Percentiles rank a stretch among this genome's conserved stretches.
Evolutionary conservation across 2,888 invertebrate genomes (phyloP).

Genomic region (Amaurobius ferox): DNA sequence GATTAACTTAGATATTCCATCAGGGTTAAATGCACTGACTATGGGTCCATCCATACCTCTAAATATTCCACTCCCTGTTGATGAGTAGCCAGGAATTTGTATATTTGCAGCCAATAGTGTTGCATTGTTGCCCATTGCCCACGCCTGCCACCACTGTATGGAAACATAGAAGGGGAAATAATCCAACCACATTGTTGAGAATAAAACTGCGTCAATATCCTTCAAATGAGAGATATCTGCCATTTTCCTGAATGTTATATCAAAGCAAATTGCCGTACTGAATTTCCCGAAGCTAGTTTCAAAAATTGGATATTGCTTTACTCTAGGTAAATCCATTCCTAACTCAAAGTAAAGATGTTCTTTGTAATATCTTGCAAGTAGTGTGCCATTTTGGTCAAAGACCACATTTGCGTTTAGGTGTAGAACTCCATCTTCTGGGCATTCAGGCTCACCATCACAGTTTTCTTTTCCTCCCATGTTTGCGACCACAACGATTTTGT

Average conservation of each 20-base stretch:
- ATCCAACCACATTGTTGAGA: slow-evolving; percentile 88
- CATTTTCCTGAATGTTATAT: slow-evolving; percentile 84
- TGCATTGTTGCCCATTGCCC: slow-evolving; percentile 83
- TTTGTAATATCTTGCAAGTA: slow-evolving; percentile 83
- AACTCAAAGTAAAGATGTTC: slow-evolving; percentile 75
- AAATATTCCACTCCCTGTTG: slow-evolving; percentile 87
- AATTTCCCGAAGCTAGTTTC: slow-evolving; percentile 87
- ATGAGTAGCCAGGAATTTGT: slow-evolving; percentile 82
- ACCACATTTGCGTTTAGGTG: slow-evolving; percentile 86
- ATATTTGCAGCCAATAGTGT: slow-evolving; percentile 86
- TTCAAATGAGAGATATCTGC: slow-evolving; percentile 84
- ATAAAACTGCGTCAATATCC: slow-evolving; percentile 82
- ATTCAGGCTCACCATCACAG: slow-evolving; percentile 81
- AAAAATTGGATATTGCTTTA: slow-evolving; percentile 79
- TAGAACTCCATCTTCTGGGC: slow-evolving; percentile 78
- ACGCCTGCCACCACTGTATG: slow-evolving; percentile 84
- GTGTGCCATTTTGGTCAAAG: slow-evolving; percentile 84
- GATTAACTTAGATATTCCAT: slow-evolving; percentile 59
- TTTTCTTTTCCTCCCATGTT: slow-evolving; percentile 83
- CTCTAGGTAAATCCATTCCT: slow-evolving; percentile 75
- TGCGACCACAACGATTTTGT: slow-evolving; percentile 83
- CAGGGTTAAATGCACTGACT: slow-evolving; percentile 37
- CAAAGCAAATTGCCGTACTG: slow-evolving; percentile 90
- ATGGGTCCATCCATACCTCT: slow-evolving; percentile 80
- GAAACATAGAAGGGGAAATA: slow-evolving; percentile 83